phyloP scores from a whole-genome alignment of 2,888 invertebrate genomes.

The Escarpia spicata region DNA sequence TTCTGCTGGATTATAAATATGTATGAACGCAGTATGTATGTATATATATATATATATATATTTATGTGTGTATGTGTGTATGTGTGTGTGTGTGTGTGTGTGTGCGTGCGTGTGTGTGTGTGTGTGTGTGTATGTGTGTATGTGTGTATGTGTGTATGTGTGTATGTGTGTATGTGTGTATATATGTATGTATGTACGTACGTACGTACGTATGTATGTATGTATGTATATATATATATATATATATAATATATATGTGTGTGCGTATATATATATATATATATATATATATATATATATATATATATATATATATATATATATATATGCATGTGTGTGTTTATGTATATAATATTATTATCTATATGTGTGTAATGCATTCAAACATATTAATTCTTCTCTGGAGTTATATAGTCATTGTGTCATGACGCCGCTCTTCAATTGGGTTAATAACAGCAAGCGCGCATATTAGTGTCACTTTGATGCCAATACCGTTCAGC shows the following conservation, averaged over 20 bases:
- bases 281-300: neutral
- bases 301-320: neutral
- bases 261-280: too few species aligned
- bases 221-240: too few species aligned
- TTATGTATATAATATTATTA: neutral
- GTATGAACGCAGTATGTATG: neutral
- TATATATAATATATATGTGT: too few species aligned
- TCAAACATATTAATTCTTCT: neutral
- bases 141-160: neutral
- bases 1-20: neutral
- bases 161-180: too few species aligned
- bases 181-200: too few species aligned
- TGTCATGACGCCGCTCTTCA: neutral
- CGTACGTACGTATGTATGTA: too few species aligned
- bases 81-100: neutral
- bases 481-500: neutral
- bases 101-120: neutral
- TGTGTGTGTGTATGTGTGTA: neutral
- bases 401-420: neutral
- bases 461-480: neutral
- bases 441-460: neutral
- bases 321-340: neutral
- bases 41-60: neutral
- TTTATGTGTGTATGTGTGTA: neutral
- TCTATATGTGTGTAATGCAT: neutral